Conservation (phyloP, 64 coral and sea anemone species). For the Stichodactyla mertensii region DNA sequence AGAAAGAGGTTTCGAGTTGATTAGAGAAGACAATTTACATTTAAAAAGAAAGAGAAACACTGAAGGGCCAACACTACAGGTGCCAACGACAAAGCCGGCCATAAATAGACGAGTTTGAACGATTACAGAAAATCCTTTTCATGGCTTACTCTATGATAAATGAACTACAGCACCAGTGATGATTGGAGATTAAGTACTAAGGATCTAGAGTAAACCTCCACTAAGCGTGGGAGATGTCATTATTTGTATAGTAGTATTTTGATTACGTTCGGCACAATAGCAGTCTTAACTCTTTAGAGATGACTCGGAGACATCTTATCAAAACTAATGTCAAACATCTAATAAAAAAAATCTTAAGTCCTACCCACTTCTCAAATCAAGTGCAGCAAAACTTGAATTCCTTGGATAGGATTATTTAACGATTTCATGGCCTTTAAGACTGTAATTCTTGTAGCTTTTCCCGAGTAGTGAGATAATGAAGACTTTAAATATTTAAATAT, state of each 20-base stretch:
- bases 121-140: neutral
- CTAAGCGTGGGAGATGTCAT: neutral
- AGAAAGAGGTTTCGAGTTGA: neutral
- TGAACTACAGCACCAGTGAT: neutral
- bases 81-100: neutral
- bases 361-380: neutral
- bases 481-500: neutral
- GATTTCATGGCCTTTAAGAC: neutral
- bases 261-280: neutral
- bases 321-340: neutral
- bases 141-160: neutral
- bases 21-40: neutral
- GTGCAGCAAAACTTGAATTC: neutral
- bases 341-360: neutral
- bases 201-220: neutral
- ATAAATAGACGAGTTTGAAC: neutral
- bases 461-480: neutral
- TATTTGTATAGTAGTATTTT: neutral
- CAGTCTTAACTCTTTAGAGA: neutral
- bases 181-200: neutral
- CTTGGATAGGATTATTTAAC: neutral
- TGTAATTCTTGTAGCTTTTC: neutral
- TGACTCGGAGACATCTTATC: neutral
- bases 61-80: neutral
- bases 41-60: neutral